phyloP scores from a whole-genome alignment of 2,113 vertebrate genomes.

The Parotia lawesii region DNA sequence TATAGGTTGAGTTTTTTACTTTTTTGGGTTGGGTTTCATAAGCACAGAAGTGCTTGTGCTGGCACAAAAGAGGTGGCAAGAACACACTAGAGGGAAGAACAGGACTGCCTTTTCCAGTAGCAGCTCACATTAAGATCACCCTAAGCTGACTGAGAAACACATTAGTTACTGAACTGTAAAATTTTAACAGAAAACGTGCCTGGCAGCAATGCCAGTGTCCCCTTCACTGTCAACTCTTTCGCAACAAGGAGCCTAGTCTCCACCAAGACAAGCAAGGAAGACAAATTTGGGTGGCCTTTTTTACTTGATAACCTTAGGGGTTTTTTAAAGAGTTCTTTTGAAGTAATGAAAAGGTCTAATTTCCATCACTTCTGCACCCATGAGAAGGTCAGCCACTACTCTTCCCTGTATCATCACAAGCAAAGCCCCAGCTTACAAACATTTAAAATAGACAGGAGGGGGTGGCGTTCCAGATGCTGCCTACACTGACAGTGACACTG shows the following conservation, averaged over 20 bases:
- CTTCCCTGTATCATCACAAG: neutral
- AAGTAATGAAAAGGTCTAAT: neutral
- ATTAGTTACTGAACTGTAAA: neutral
- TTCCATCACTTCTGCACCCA: neutral
- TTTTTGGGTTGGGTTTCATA: neutral
- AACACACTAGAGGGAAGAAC: neutral
- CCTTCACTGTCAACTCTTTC: neutral
- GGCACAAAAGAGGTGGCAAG: neutral
- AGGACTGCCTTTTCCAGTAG: neutral
- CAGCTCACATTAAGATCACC: neutral
- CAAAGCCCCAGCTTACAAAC: neutral
- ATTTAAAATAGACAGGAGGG: neutral
- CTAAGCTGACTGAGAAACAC: neutral
- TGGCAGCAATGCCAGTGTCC: neutral
- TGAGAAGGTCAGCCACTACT: neutral
- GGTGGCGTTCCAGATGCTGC: neutral
- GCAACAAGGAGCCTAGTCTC: neutral
- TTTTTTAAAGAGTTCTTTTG: fast-evolving
- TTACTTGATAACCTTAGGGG: fast-evolving
- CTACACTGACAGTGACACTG: too few relatives aligned
- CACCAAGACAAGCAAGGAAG: neutral
- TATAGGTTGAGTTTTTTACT: neutral
- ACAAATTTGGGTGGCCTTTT: neutral
- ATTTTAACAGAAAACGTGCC: neutral
- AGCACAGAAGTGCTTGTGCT: neutral